Evolutionary conservation across 1,140 invertebrate species (phyloP).

Genomic region (Magallana gigas): DNA sequence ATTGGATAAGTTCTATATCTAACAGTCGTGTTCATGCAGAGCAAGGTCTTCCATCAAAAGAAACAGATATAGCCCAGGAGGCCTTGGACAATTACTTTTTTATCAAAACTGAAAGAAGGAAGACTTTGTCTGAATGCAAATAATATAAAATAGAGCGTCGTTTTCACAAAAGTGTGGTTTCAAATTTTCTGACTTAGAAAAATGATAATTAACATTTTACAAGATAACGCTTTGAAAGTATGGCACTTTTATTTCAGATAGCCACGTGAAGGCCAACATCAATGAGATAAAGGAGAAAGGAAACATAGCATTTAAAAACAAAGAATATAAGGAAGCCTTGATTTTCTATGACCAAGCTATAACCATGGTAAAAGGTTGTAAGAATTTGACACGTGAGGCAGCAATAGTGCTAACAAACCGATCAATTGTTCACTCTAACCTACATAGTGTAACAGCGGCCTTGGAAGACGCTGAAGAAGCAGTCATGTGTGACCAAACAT

Average conservation of each 20-base stretch:
- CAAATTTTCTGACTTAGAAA: no score
- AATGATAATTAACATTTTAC: no score
- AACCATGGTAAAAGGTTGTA: constrained; percentile 20
- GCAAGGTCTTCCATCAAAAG: neutral
- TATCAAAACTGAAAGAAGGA: no score
- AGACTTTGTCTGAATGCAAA: no score
- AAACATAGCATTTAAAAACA: constrained; percentile 54
- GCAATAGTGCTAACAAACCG: constrained; percentile 61
- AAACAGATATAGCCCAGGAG: constrained; percentile 20
- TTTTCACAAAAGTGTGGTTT: no score
- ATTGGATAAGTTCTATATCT: neutral
- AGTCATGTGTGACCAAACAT: constrained; percentile 47
- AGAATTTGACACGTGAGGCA: constrained; percentile 45
- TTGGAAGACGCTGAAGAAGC: constrained; percentile 56
- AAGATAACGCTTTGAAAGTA: no score
- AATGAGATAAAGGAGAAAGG: constrained; percentile 56
- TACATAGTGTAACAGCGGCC: constrained; percentile 46
- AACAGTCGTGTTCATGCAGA: neutral
- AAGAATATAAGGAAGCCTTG: constrained; percentile 50
- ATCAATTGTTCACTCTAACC: constrained; percentile 47
- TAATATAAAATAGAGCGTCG: no score
- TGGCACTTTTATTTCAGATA: constrained; percentile 39
- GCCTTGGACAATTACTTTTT: neutral
- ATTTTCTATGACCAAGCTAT: constrained; percentile 56
- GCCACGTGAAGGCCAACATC: constrained; percentile 47